A percentile compares a stretch with the other conserved stretches of the same genome.
phyloP scores from a whole-genome alignment of 2,113 vertebrate genomes.

The Megaceryle maxima region DNA sequence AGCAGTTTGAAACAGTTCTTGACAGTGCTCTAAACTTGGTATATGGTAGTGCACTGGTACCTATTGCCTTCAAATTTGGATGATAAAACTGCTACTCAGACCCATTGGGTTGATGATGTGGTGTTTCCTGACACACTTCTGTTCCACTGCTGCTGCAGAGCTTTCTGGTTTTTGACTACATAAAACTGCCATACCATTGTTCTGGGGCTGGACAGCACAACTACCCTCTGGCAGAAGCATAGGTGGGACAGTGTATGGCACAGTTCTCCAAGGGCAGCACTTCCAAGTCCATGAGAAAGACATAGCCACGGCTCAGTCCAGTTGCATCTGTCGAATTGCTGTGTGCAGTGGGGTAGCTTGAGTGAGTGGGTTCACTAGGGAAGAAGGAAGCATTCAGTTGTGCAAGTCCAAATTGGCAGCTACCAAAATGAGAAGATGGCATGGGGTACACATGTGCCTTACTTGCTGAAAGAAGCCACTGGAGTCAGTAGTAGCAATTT shows the following conservation, averaged over 20 bases:
- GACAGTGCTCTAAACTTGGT: background rate
- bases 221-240: background rate
- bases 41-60: background rate
- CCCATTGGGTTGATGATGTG: background rate
- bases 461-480: background rate
- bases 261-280: background rate
- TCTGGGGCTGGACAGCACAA: background rate
- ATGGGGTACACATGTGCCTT: background rate
- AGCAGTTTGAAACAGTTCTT: background rate
- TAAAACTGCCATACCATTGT: background rate
- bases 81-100: background rate
- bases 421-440: background rate
- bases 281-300: background rate
- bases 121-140: background rate
- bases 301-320: background rate
- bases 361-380: background rate
- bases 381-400: background rate
- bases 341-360: background rate
- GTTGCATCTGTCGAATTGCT: background rate
- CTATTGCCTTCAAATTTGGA: background rate
- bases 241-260: too few species aligned
- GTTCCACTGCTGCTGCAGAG: background rate
- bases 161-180: background rate
- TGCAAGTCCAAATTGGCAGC: background rate
- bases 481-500: background rate